Base-by-base conservation (phyloP, 2,888 invertebrate species). In the Tenthredo notha region DNA sequence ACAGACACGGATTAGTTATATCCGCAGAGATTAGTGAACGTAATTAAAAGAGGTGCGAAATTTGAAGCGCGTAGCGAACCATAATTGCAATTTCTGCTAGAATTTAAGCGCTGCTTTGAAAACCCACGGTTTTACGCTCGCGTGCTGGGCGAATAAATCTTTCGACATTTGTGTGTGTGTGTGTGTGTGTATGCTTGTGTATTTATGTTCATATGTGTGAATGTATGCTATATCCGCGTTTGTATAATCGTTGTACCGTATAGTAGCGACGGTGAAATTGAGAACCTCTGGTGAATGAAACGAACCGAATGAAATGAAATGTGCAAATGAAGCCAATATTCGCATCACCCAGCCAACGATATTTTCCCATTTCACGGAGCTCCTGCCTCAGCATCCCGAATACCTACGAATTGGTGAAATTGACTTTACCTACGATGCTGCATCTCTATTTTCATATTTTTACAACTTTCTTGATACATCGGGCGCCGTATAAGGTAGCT, bases 251-350 rank as follows among this genome's bases (percentile, higher is more conserved):
- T 37, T 40, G 29, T 61, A 5, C 7, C 40, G 58, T 21, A 18
- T 61, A 54, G 54, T 40, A 21, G 21, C 40, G 4, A 9, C 6
- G 40, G 21, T 80, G 80, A 61, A 80, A 80, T 80, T 74, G 84
- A 72, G 84, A 72, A 43, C 84, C 75, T 3, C 84, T 75, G 84
- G 18, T 25, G 84, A 84, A 80, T 72, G 84, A 84, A 84, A 84
- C 75, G 84, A 75, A 84, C 72, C 75, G 75, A 75, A 84, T 74
- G 72, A 92, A 92, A 92, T 91, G 92, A 92, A 92, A 92, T 92
- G 92, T 92, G 91, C 91, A 92, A 93, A 93, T 92, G 92, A 93
- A 91, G 93, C 92, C 92, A 93, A 93, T 93, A 92, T 92, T 88
- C 91, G 90, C 89, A 87, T 86, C 87, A 88, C 84, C 87, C 90